Evolutionary conservation across 2,888 invertebrate genomes (phyloP), one percentile per base, ranked within the genome.

Genomic region (Gari tellinella): DNA sequence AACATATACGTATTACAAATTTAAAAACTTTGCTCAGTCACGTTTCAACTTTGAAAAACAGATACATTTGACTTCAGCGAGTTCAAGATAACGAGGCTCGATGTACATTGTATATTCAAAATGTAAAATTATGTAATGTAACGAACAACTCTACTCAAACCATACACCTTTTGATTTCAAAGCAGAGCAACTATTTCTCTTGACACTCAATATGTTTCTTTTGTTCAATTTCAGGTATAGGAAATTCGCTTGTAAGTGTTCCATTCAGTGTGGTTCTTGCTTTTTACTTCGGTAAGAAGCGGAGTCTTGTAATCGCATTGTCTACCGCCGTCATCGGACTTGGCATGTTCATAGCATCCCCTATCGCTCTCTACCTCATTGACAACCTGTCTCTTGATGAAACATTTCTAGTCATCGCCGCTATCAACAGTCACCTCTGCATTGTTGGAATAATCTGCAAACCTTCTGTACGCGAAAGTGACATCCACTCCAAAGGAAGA

Each of bases 211-310:
- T n/a, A n/a, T n/a, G n/a, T n/a, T n/a, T n/a, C n/a, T n/a, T n/a
- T n/a, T n/a, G n/a, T n/a, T n/a, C n/a, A n/a, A n/a, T 80, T 82
- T 41, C 72, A 83, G 83, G 83, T n/a, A 62, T 75, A 15, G 81
- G 77, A 12, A 80, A 80, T 48, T 58, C 75, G 14, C 48, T 83
- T 21, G 61, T 49, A 7, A 66, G 68, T 19, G 51, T 73, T 15
- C 73, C 78, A 4, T 61, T 67, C 38, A 64, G 70, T 19, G 69
- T 83, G 0, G 61, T 70, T 7, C 61, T 78, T 12, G 80, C 73
- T 1, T 83, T 72, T 64, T 81, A 81, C 49, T 83, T 81, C 21
- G 46, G 68, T n/a, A 67, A 68, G 46, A 64, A 72, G 25, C 58
- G 73, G 48, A 72, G 74, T 46, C 43, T 70, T 25, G 49, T 78